Percentiles rank a stretch among this genome's conserved stretches.
Conservation (phyloP, 1,140 invertebrate genomes). For the Eumaeus atala region DNA sequence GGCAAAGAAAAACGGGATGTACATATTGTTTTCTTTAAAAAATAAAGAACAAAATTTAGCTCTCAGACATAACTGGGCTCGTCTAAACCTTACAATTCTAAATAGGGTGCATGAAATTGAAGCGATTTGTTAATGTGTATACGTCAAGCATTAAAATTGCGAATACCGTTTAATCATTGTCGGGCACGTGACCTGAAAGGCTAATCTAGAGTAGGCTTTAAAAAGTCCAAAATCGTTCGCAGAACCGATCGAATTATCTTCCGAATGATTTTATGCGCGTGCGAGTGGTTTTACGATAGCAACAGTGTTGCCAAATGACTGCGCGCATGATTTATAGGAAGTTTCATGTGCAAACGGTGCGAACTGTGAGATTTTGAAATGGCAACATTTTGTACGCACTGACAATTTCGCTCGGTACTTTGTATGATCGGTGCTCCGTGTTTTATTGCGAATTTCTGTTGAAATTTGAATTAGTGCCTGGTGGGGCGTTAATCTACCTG, state of each 20-base stretch:
- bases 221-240: constrained; percentile 49
- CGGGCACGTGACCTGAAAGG: constrained; percentile 8
- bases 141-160: no score
- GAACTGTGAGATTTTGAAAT: constrained; percentile 46
- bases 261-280: constrained; percentile 52
- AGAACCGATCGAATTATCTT: constrained; percentile 66
- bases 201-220: constrained; percentile 19
- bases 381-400: constrained; percentile 38
- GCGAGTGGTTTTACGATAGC: constrained; percentile 49
- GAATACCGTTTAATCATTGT: no score
- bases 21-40: no score
- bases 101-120: no score
- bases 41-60: no score
- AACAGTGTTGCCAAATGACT: constrained; percentile 53
- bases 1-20: no score
- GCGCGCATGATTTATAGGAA: constrained; percentile 43
- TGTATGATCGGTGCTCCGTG: constrained; percentile 20
- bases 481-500: constrained; percentile 12
- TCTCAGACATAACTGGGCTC: no score
- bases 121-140: no score
- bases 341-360: constrained; percentile 41
- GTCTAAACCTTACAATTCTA: no score
- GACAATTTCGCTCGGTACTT: constrained; percentile 25
- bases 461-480: constrained; percentile 18
- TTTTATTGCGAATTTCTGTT: constrained; percentile 20